Evolutionary conservation across 2,113 vertebrate species (phyloP).

Genomic region (Arizona elegans): DNA sequence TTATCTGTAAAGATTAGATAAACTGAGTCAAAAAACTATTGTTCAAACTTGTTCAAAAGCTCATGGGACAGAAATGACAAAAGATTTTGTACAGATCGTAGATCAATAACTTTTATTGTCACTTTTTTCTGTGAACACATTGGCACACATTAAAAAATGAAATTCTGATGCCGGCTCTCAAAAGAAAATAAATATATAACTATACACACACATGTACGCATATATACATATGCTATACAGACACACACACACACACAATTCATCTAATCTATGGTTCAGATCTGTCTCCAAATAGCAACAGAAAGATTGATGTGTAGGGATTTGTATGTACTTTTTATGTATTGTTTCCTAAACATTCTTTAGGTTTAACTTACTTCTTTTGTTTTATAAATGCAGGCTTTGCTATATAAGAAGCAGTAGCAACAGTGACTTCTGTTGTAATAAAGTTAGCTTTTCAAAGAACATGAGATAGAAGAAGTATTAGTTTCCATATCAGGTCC

Average conservation of each 20-base stretch:
- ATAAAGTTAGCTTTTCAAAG: not conserved
- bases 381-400: not conserved
- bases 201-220: not conserved
- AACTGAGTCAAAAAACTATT: slow-evolving; percentile 3
- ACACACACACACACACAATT: not conserved
- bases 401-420: not conserved
- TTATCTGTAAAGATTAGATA: not conserved
- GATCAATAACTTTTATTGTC: not conserved
- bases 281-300: not conserved
- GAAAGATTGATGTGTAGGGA: not conserved
- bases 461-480: not conserved
- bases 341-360: not conserved
- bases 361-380: not conserved
- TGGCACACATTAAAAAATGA: not conserved
- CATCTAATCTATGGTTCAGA: not conserved
- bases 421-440: not conserved
- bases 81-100: not conserved
- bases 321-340: not conserved
- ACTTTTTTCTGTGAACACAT: not conserved
- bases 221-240: not conserved
- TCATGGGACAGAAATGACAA: not conserved
- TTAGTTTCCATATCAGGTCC: not conserved
- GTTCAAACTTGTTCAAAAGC: slow-evolving; percentile 16
- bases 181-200: not conserved
- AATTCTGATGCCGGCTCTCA: not conserved